Conservation (phyloP, 2,888 invertebrate species). For the Drosophila prostipennis region DNA sequence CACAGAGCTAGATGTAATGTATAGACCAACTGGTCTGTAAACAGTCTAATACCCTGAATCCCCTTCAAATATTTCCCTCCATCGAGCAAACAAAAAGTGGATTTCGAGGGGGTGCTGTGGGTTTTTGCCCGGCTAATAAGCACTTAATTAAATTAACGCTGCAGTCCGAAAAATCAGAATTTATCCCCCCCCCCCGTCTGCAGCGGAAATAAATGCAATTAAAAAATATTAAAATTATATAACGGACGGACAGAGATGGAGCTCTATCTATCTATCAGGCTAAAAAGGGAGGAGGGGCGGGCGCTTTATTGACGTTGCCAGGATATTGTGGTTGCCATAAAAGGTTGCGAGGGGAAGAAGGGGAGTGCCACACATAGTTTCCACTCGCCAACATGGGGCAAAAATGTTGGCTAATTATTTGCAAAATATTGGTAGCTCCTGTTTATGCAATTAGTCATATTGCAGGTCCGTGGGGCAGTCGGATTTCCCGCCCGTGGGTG, state of each 20-base stretch:
- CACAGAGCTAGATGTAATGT: constrained; percentile 4
- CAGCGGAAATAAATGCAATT: constrained; percentile 26
- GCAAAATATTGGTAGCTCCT: constrained; percentile 70
- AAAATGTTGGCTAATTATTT: constrained; percentile 74
- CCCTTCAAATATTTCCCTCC: constrained; percentile 1
- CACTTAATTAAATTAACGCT: constrained; percentile 68
- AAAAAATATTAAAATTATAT: constrained; percentile 73
- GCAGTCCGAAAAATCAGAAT: constrained; percentile 35
- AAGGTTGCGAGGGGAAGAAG: not conserved
- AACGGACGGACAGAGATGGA: constrained; percentile 28
- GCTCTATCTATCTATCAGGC: constrained; percentile 12
- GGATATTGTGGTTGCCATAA: constrained; percentile 52
- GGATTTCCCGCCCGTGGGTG: not conserved
- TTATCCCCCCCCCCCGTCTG: constrained; percentile 1
- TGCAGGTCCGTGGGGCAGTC: constrained; percentile 2
- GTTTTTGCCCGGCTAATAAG: constrained; percentile 64
- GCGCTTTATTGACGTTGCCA: constrained; percentile 52
- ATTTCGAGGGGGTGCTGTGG: constrained; percentile 19
- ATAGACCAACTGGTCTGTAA: constrained; percentile 17
- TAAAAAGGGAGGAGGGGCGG: constrained; percentile 4
- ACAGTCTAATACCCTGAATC: constrained; percentile 30
- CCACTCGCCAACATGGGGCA: constrained; percentile 38
- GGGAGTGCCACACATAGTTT: constrained; percentile 4
- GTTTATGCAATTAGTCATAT: constrained; percentile 59
- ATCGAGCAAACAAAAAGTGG: constrained; percentile 22